phyloP scores from a whole-genome alignment of 2,888 invertebrate genomes.

The Sylvicola cinctus region DNA sequence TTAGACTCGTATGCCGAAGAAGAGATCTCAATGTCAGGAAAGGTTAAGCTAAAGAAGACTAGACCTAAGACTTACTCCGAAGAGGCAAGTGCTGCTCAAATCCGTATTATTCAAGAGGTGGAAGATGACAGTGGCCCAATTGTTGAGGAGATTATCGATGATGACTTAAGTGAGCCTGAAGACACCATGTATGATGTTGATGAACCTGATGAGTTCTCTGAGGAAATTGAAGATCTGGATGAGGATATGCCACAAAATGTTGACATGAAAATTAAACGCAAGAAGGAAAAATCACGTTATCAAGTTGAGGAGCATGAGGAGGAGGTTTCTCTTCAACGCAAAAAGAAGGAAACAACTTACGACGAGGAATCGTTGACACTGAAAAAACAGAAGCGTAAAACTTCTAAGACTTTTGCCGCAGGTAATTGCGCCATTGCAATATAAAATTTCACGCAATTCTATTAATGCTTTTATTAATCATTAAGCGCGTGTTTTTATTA shows the following conservation, averaged over 20 bases:
- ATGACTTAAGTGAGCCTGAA: conserved; percentile 28
- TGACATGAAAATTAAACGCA: conserved; percentile 27
- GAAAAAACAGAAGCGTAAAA: conserved; percentile 48
- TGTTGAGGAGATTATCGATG: conserved; percentile 40
- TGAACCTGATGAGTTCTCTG: conserved; percentile 26
- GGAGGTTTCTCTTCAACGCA: conserved; percentile 31
- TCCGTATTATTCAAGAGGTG: conserved; percentile 39
- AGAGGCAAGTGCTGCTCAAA: conserved; percentile 55
- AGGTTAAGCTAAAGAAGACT: conserved; percentile 55
- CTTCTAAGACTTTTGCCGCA: conserved; percentile 43
- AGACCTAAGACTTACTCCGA: conserved; percentile 54
- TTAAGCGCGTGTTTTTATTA: too few relatives aligned
- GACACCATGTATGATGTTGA: conserved; percentile 32
- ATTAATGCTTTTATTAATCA: too few relatives aligned
- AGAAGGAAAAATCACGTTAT: conserved; percentile 28
- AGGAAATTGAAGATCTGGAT: conserved; percentile 29
- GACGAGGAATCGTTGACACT: conserved; percentile 48
- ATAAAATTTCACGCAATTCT: too few relatives aligned
- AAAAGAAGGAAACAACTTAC: conserved; percentile 26
- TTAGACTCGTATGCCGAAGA: conserved; percentile 72
- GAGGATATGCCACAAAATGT: conserved; percentile 28
- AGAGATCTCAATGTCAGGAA: conserved; percentile 69
- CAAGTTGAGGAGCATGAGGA: conserved; percentile 35
- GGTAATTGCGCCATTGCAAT: conserved; percentile 27
- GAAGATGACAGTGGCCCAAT: conserved; percentile 35